These are phyloP conservation scores for Dynastes tityus DNA, from an alignment of 2,888 invertebrate genomes.

Conservation along the genomic window DNA sequence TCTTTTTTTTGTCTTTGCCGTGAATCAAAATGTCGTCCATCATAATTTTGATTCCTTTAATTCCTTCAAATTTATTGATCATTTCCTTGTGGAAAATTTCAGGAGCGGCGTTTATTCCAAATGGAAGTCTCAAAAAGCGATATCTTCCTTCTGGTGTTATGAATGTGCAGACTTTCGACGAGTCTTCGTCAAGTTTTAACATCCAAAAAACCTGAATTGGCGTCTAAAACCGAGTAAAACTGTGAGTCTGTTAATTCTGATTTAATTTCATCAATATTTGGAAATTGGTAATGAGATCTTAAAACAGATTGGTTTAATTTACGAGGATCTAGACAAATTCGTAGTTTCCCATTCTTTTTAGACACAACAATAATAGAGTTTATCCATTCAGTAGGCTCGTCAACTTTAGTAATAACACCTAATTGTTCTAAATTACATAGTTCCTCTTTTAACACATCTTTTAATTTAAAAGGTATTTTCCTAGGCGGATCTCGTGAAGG, in stretches of 20 bases:
- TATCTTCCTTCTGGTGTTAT: conserved; percentile 16
- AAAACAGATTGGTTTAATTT: background rate
- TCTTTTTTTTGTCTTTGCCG: background rate
- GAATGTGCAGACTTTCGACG: background rate
- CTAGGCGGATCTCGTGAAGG: background rate
- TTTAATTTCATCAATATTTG: conserved; percentile 18
- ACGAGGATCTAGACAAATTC: background rate
- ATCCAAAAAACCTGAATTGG: too few species aligned
- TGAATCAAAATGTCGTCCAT: too few species aligned
- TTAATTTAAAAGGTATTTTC: background rate
- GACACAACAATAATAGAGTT: background rate
- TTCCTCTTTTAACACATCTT: background rate
- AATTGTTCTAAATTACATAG: too few species aligned
- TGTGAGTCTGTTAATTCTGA: background rate
- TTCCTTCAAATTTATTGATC: too few species aligned
- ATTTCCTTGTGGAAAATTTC: background rate
- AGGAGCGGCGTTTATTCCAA: conserved; percentile 20
- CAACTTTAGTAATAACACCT: background rate
- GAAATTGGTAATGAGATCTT: conserved; percentile 21
- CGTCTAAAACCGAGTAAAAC: too few species aligned
- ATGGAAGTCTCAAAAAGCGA: conserved; percentile 12
- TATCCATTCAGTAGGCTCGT: background rate
- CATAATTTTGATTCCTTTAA: too few species aligned
- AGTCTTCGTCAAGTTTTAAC: too few species aligned
- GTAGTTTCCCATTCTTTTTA: conserved; percentile 19